Base-by-base conservation (phyloP, 1,140 invertebrate genomes). In the Drosophila willistoni region DNA sequence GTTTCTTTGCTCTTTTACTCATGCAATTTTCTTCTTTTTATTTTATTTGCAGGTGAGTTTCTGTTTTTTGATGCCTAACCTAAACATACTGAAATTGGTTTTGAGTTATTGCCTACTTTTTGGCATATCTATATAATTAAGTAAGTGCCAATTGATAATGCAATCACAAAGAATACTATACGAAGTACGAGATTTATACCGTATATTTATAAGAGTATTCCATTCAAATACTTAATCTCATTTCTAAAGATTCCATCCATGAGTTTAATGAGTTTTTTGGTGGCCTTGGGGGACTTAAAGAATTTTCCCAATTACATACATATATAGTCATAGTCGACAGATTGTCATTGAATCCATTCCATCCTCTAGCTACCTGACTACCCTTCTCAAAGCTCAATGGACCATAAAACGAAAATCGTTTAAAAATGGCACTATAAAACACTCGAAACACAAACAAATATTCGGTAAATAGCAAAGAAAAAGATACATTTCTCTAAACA, bases 11-110 rank as follows among this genome's bases (percentile, higher is more conserved):
- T 55, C 29, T 55, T 44, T 66, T 60, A 64, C 63, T 77, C 42
- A 64, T 71, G 25, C 65, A 22, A 1, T 13, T 60, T 25, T 65
- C 34, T 63, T 41, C 66, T 36, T 69, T n/a, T 64, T 25, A 51
- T 13, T 54, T 6, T 47, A 33, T 56, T 85, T 83, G 42, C 83
- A 87, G 83, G 83, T 86, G 63, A 83, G 83, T 79, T 60, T 13
- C 22, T 44, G 42, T 19, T 42, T 64, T 57, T 22, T 42, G 13
- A 33, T 56, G 54, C 54, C 54, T 29, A 29, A 29, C 12, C 13
- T 7, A 14, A 57, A 57, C 55, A 57, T 17, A 25, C 7, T 19
- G 9, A 57, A 57, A 57, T 33, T 57, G 54, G 13, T 56, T 56
- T 13, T 33, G 54, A 56, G 25, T 56, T 56, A 25, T 56, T 25